Base-by-base conservation (phyloP, 2,113 vertebrate genomes). In the Megalops atlanticus region DNA sequence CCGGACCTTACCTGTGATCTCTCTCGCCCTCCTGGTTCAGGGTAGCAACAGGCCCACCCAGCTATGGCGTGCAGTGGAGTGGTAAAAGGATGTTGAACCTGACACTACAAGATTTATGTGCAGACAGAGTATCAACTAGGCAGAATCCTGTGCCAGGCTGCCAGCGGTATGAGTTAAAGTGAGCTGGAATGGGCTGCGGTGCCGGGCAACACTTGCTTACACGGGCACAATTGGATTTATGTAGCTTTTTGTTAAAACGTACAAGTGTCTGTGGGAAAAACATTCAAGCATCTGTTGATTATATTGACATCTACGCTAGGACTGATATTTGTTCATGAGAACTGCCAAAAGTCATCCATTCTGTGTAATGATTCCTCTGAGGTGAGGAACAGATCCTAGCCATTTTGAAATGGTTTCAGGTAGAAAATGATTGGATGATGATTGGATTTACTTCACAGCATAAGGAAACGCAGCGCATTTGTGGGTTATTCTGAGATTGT, bases 1-100 rank as follows among this genome's bases (percentile, higher is more conserved):
- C 92, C 35, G 82, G 77, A 89, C 54, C 41, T 54, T 39, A 15
- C n/a, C 3, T 68, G 27, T 36, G 43, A 18, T 11, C 15, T 77
- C 47, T 54, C 6, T 7, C 11, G 4, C n/a, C 16, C 15, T 21
- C 39, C 39, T 1, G 35, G 69, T 15, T 38, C 14, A 12, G 31
- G 31, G 27, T 33, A 69, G n/a, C 31, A 69, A 31, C 64, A 33
- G 64, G 31, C 24, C n/a, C 24, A 16, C 49, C 18, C 49, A 21
- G 49, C 24, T 24, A 54, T 21, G 49, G 49, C 58, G n/a, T 8
- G 58, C 5, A 27, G 58, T 2, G 24, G 2, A 8, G 58, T 24
- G n/a, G n/a, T n/a, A 64, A 64, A 64, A n/a, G 58, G 58, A n/a
- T 10, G 24, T 27, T 14, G 35, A 71, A 71, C 69, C 36, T 38